Evolutionary conservation across 2,888 invertebrate species (phyloP).

Genomic region (Rhingia rostrata): DNA sequence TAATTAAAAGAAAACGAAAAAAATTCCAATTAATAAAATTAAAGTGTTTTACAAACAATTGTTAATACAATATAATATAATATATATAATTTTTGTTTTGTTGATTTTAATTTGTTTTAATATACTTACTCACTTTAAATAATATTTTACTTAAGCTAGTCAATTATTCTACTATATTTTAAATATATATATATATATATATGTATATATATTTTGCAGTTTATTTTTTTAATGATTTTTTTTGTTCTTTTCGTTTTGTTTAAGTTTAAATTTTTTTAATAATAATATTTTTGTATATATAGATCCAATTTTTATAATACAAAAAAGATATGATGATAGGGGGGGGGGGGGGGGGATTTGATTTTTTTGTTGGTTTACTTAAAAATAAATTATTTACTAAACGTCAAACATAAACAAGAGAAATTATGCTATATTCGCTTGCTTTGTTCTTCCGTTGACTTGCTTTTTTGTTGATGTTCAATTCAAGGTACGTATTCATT

Average conservation of each 20-base stretch:
- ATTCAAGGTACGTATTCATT: constrained; percentile 70
- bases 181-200: constrained; percentile 75
- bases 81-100: constrained; percentile 6
- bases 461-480: constrained; percentile 25
- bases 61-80: constrained; percentile 47
- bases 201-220: constrained; percentile 62
- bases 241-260: constrained; percentile 39
- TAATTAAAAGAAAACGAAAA: constrained; percentile 60
- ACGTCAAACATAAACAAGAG: constrained; percentile 37
- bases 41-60: constrained; percentile 71
- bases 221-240: constrained; percentile 45
- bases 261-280: constrained; percentile 28
- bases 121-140: constrained; percentile 56
- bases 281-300: constrained; percentile 58
- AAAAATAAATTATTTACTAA: constrained; percentile 40
- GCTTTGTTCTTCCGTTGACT: constrained; percentile 63
- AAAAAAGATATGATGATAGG: constrained; percentile 75
- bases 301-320: constrained; percentile 74
- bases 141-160: constrained; percentile 72
- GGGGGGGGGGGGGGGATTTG: constrained; percentile 59
- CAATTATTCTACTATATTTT: constrained; percentile 71
- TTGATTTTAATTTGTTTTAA: constrained; percentile 15
- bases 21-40: constrained; percentile 56
- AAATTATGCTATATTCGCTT: constrained; percentile 21
- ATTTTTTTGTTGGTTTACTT: constrained; percentile 48